These are phyloP conservation scores for Drosophila picticornis DNA, from an alignment of 2,888 invertebrate species.

Conservation along the genomic window DNA sequence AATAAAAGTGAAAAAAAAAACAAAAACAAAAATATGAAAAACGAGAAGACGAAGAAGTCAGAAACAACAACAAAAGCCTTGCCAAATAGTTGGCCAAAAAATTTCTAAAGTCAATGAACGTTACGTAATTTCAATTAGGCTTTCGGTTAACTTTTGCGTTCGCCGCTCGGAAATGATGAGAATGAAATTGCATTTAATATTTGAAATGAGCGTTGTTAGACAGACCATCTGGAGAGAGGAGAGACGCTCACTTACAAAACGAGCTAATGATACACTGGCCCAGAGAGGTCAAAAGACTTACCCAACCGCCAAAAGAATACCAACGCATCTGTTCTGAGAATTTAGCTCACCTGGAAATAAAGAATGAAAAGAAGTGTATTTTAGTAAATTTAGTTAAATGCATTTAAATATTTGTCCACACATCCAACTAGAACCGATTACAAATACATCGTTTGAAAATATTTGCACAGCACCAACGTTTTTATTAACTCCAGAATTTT, in stretches of 20 bases:
- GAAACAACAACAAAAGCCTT: conserved; percentile 29
- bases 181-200: conserved; percentile 78
- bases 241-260: conserved; percentile 26
- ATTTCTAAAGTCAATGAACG: conserved; percentile 78
- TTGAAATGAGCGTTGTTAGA: conserved; percentile 57
- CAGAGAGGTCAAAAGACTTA: conserved; percentile 66
- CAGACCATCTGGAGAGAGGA: conserved; percentile 7
- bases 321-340: not conserved
- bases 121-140: conserved; percentile 80
- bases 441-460: not conserved
- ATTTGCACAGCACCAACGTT: not conserved
- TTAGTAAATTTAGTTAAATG: not conserved
- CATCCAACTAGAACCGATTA: not conserved
- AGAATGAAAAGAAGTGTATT: conserved; percentile 1
- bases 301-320: conserved; percentile 25
- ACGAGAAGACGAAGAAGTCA: conserved; percentile 16
- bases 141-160: conserved; percentile 33
- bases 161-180: conserved; percentile 65
- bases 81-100: conserved; percentile 45
- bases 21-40: conserved; percentile 18
- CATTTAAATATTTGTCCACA: not conserved
- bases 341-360: conserved; percentile 51
- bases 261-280: conserved; percentile 42
- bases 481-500: conserved; percentile 11
- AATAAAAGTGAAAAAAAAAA: conserved; percentile 68